Evolutionary conservation across 2,113 vertebrate species (phyloP), one percentile per base, ranked within the genome.

Genomic region (Macheiramphus alcinus): DNA sequence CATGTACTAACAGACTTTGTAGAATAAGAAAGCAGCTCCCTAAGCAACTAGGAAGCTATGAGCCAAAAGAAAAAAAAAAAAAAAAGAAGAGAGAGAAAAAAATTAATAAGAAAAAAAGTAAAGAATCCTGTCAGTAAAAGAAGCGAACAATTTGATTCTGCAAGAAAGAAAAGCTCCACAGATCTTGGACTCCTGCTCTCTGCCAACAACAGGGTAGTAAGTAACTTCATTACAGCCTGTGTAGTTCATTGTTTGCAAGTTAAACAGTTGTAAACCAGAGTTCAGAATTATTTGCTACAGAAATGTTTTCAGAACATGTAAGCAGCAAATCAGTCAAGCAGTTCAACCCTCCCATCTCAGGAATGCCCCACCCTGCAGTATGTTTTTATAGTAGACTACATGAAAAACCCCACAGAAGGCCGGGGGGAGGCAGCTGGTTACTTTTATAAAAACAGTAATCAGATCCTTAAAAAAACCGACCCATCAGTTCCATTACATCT

Each of bases 171-270:
- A 83, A 73, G 73, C 79, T 66, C 29, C 2, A 27, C 42, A 34
- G 82, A 53, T 27, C 71, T 40, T 52, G 86, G 88, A 83, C 15
- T 86, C 87, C 67, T 70, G 95, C 92, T 88, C 92, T 89, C 68
- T 85, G 93, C 73, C 14, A 52, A 76, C 86, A 92, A 20, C 6
- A 16, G 29, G 58, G 73, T 32, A 71, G 61, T 25, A 76, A 74
- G 61, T 25, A 76, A 75, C 93, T 68, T 65, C 84, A 40, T 23
- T 52, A 70, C n/a, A 76, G 86, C 52, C 52, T 3, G 27, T 2
- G 63, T 20, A 36, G 29, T 3, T 62, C 75, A 27, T 4, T 25
- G 63, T 38, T 34, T 38, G 86, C 73, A 58, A 53, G 62, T 38
- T 36, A 72, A 81, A 55, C 65, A 38, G 55, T 3, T 73, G 80